Percentiles rank a stretch among this genome's conserved stretches.
Conservation (phyloP, 2,113 vertebrate genomes). For the Ochotona princeps region DNA sequence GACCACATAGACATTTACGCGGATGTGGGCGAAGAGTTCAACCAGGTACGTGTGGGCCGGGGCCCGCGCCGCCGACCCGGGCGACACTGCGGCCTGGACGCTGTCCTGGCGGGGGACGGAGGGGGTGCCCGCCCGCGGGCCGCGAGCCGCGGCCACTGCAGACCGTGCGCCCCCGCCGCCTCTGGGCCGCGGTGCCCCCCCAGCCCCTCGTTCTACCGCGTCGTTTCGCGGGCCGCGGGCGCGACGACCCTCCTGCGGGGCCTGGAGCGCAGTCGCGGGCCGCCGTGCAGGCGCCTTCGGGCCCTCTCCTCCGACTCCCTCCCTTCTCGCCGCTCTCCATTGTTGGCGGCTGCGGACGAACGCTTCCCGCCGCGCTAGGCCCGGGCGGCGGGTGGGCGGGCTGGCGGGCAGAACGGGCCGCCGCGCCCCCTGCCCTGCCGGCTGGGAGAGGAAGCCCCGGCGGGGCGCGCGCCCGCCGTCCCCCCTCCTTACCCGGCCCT, state of each 20-base stretch:
- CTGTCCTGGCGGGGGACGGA: background rate
- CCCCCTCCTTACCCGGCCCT: background rate
- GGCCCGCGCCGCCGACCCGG: background rate
- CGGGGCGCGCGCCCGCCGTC: slow-evolving; percentile 8
- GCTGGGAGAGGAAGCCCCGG: slow-evolving; percentile 40
- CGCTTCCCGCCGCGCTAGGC: slow-evolving; percentile 75
- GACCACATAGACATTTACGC: slow-evolving; percentile 99
- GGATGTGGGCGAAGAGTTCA: slow-evolving; percentile 97
- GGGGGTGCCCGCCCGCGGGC: background rate
- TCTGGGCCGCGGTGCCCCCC: slow-evolving; percentile 58
- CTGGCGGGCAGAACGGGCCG: slow-evolving; percentile 41
- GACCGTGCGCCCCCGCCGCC: slow-evolving; percentile 60
- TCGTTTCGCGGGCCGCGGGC: slow-evolving; percentile 49
- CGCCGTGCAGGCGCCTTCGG: slow-evolving; percentile 3
- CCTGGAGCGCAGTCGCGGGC: background rate
- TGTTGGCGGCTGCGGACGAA: slow-evolving; percentile 66
- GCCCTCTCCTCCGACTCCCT: slow-evolving; percentile 40
- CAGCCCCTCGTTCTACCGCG: slow-evolving; percentile 48
- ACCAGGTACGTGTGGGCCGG: slow-evolving; percentile 88
- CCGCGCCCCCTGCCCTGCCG: slow-evolving; percentile 40
- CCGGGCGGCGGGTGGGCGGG: slow-evolving; percentile 50
- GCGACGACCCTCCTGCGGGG: background rate
- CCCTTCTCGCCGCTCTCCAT: slow-evolving; percentile 24
- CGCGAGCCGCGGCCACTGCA: slow-evolving; percentile 58
- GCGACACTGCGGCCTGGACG: slow-evolving; percentile 22